phyloP scores from a whole-genome alignment of 2,797 vertebrate species.

The Aplochiton taeniatus region DNA sequence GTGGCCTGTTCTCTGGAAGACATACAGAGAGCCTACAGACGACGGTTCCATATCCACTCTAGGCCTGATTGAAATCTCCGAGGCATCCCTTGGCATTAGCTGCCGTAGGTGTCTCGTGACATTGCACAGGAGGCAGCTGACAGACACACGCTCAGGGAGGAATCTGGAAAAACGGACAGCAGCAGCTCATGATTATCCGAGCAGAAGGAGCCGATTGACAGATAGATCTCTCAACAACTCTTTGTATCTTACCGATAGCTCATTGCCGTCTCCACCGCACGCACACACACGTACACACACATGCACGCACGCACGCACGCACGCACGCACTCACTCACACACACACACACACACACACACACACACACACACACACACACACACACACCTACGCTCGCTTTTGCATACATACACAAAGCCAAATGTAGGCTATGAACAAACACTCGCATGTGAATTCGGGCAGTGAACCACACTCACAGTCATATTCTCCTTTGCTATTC shows the following conservation, averaged over 20 bases:
- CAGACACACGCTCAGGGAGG: too few species aligned
- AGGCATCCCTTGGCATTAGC: too few species aligned
- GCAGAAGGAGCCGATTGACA: neutral
- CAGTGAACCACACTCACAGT: neutral
- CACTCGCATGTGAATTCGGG: neutral
- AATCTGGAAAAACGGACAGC: too few species aligned
- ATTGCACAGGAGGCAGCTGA: too few species aligned
- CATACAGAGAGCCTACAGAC: too few species aligned
- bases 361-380: slow-evolving; percentile 4
- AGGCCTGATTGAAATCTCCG: too few species aligned
- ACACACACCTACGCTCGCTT: too few species aligned
- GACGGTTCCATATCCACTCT: too few species aligned
- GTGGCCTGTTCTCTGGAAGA: too few species aligned
- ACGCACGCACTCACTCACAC: neutral
- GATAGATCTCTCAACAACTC: neutral
- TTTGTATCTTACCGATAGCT: neutral
- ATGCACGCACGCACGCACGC: slow-evolving; percentile 12
- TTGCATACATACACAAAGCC: neutral
- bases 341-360: slow-evolving; percentile 12
- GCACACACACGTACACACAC: slow-evolving; percentile 4
- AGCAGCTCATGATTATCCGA: neutral
- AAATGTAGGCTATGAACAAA: neutral
- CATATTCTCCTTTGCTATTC: too few species aligned
- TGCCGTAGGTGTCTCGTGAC: too few species aligned
- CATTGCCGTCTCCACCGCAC: neutral